A percentile compares a stretch with the other conserved stretches of the same genome.
Evolutionary conservation across 2,888 invertebrate species (phyloP).

Genomic region (Sarcophaga subvicina): DNA sequence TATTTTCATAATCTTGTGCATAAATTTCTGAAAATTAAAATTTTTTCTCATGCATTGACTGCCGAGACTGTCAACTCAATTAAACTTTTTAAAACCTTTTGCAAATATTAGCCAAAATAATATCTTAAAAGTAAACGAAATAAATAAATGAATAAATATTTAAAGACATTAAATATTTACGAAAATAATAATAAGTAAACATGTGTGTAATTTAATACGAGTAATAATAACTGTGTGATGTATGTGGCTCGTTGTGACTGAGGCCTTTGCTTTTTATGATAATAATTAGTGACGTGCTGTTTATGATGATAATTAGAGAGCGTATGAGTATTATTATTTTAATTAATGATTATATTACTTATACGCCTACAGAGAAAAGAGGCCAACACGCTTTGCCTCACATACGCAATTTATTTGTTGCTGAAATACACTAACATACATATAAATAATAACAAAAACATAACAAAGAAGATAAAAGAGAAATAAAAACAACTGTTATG

Average conservation of each 20-base stretch:
- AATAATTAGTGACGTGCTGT: slow-evolving; percentile 57
- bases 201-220: no score
- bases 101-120: no score
- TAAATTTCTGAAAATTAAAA: no score
- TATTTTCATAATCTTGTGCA: no score
- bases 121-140: no score
- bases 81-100: no score
- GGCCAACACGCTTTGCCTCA: background rate
- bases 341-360: slow-evolving; percentile 49
- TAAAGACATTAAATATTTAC: no score
- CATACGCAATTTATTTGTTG: background rate
- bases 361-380: slow-evolving; percentile 20
- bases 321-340: slow-evolving; percentile 19
- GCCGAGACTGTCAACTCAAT: no score
- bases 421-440: background rate
- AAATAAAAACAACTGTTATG: slow-evolving; percentile 22
- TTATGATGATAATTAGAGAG: slow-evolving; percentile 24
- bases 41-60: no score
- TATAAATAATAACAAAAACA: background rate
- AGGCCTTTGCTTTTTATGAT: slow-evolving; percentile 6
- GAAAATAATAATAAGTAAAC: no score
- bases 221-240: background rate
- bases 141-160: no score
- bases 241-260: background rate
- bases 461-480: background rate